phyloP scores from a whole-genome alignment of 2,888 invertebrate genomes.

The Andrena flavipes region DNA sequence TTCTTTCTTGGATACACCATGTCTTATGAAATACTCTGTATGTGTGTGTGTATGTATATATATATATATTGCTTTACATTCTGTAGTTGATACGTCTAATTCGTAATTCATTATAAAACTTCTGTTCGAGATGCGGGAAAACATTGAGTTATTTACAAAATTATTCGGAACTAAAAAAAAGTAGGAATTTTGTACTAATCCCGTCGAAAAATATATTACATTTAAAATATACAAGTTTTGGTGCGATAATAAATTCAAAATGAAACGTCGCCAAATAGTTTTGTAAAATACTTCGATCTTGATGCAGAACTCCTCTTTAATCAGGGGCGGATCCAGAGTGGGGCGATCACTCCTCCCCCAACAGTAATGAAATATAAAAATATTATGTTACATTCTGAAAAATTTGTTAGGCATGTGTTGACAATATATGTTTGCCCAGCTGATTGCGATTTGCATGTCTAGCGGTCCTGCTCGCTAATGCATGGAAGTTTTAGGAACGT shows the following conservation, averaged over 20 bases:
- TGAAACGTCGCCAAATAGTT: conserved; percentile 12
- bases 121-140: conserved; percentile 7
- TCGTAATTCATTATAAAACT: conserved; percentile 27
- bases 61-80: conserved; percentile 39
- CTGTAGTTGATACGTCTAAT: conserved; percentile 16
- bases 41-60: conserved; percentile 11
- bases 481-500: too few species aligned
- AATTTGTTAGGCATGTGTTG: too few species aligned
- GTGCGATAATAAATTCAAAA: background rate
- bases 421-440: too few species aligned
- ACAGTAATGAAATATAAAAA: too few species aligned
- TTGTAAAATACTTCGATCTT: background rate
- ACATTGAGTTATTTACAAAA: conserved; percentile 43
- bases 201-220: conserved; percentile 24
- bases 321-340: background rate
- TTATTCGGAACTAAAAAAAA: background rate
- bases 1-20: conserved; percentile 32
- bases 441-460: too few species aligned
- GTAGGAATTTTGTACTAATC: background rate
- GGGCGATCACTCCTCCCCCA: background rate
- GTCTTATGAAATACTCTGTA: conserved; percentile 38
- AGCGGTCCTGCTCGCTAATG: too few species aligned
- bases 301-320: background rate
- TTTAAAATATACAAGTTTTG: conserved; percentile 3
- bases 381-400: too few species aligned